Percentiles rank a stretch among this genome's conserved stretches.
phyloP scores from a whole-genome alignment of 2,888 invertebrate genomes.

The Hymenopus coronatus region DNA sequence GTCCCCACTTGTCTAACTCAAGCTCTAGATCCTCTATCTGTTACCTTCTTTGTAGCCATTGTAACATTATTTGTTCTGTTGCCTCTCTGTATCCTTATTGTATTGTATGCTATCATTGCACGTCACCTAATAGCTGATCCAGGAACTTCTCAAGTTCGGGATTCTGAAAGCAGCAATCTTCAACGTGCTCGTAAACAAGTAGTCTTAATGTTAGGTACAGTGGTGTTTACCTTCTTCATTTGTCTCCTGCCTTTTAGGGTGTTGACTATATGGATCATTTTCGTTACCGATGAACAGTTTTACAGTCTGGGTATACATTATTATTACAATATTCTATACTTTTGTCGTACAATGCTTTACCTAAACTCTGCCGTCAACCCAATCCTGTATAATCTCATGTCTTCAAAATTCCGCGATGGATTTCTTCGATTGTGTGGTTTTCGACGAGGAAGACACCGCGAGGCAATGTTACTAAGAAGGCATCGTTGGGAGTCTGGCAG shows the following conservation, averaged over 20 bases:
- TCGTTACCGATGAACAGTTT: slow-evolving; percentile 62
- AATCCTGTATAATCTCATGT: slow-evolving; percentile 87
- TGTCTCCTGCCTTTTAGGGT: slow-evolving; percentile 87
- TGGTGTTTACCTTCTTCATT: slow-evolving; percentile 85
- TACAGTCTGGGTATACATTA: slow-evolving; percentile 69
- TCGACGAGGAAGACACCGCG: slow-evolving; percentile 33
- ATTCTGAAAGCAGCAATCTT: slow-evolving; percentile 5
- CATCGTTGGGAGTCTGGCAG: neutral
- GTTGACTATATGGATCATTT: slow-evolving; percentile 82
- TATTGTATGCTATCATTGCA: slow-evolving; percentile 80
- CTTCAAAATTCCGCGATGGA: slow-evolving; percentile 83
- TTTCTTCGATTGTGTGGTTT: slow-evolving; percentile 66
- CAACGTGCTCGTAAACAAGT: slow-evolving; percentile 43
- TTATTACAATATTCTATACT: slow-evolving; percentile 79
- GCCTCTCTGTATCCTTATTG: slow-evolving; percentile 74
- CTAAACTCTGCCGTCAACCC: slow-evolving; percentile 90
- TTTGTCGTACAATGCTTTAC: slow-evolving; percentile 83
- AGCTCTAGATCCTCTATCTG: slow-evolving; percentile 72
- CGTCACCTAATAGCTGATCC: slow-evolving; percentile 68
- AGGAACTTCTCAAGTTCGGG: neutral
- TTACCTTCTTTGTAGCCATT: slow-evolving; percentile 72
- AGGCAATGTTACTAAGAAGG: slow-evolving; percentile 29
- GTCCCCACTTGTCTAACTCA: slow-evolving; percentile 77
- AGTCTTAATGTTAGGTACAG: slow-evolving; percentile 84
- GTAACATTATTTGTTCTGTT: slow-evolving; percentile 77